Conservation (phyloP, 2,797 vertebrate species). For the Macropus fuliginosus region DNA sequence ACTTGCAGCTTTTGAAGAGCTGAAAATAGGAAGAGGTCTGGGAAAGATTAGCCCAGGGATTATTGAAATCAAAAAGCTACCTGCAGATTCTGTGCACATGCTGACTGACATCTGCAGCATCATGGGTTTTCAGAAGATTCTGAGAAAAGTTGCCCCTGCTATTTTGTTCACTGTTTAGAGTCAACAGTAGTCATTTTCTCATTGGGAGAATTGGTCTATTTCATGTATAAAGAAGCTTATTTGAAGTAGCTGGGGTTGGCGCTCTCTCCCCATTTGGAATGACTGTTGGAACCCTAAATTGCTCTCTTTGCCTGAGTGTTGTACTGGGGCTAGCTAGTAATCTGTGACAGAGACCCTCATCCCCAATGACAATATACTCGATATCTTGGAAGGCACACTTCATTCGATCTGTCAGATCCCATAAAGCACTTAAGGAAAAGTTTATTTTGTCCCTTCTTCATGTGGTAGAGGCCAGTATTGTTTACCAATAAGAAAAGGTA, state of each 20-base stretch:
- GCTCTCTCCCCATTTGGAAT: neutral
- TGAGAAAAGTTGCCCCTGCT: rapidly evolving
- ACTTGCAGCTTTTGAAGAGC: rapidly evolving
- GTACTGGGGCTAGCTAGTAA: neutral
- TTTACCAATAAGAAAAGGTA: neutral
- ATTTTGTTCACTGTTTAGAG: neutral
- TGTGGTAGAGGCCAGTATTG: neutral
- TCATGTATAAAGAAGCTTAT: neutral
- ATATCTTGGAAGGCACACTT: neutral
- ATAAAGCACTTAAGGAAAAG: neutral
- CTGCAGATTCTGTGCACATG: neutral
- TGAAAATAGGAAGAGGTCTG: rapidly evolving
- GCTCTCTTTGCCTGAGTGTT: neutral
- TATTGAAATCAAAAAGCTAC: rapidly evolving
- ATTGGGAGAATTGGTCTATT: neutral
- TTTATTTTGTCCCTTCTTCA: neutral
- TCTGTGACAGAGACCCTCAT: neutral
- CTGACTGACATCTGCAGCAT: rapidly evolving
- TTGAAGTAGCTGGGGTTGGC: neutral
- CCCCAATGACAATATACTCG: constrained; percentile 1
- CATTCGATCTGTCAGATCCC: constrained; percentile 44
- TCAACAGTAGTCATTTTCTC: neutral
- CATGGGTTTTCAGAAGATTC: rapidly evolving
- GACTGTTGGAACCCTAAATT: rapidly evolving
- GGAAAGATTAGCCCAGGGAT: neutral